Percentiles rank a stretch among this genome's conserved stretches.
phyloP scores from a whole-genome alignment of 2,113 vertebrate species.

The Brevimyrus niger region DNA sequence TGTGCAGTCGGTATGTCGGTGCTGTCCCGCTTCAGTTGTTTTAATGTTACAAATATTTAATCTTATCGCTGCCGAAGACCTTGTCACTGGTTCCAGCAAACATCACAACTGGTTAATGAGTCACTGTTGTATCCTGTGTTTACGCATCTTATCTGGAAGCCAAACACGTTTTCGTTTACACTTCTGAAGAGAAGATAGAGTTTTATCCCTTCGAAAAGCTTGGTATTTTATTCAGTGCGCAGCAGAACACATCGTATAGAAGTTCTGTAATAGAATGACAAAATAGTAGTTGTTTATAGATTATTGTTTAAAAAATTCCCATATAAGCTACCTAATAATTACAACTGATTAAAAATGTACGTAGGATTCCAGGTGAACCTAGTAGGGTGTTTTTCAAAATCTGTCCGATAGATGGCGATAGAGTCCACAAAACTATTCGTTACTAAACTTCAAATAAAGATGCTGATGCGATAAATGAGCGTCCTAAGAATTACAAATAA shows the following conservation, averaged over 20 bases:
- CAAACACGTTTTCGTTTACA: conserved; percentile 13
- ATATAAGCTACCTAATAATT: not conserved
- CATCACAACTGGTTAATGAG: conserved; percentile 22
- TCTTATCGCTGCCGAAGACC: conserved; percentile 23
- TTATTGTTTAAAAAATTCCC: not conserved
- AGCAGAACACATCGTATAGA: not conserved
- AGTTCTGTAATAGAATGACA: not conserved
- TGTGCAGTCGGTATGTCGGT: not conserved
- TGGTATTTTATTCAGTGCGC: not conserved
- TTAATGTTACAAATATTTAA: conserved; percentile 12
- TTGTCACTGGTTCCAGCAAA: conserved; percentile 18
- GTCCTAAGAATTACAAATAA: not conserved
- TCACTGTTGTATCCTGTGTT: conserved; percentile 17
- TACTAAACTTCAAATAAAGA: not conserved
- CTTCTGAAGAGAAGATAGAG: not conserved
- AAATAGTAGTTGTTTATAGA: not conserved
- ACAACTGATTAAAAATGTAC: not conserved
- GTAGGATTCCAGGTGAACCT: not conserved
- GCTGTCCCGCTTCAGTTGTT: not conserved
- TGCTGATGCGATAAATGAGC: not conserved
- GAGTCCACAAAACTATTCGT: conserved; percentile 22
- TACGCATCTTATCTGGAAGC: conserved; percentile 10
- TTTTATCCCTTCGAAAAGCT: not conserved
- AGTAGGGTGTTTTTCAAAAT: not conserved
- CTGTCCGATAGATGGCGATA: conserved; percentile 40